These are phyloP conservation scores for Dipodomys merriami DNA, from an alignment of 2,113 vertebrate genomes.

Conservation along the genomic window DNA sequence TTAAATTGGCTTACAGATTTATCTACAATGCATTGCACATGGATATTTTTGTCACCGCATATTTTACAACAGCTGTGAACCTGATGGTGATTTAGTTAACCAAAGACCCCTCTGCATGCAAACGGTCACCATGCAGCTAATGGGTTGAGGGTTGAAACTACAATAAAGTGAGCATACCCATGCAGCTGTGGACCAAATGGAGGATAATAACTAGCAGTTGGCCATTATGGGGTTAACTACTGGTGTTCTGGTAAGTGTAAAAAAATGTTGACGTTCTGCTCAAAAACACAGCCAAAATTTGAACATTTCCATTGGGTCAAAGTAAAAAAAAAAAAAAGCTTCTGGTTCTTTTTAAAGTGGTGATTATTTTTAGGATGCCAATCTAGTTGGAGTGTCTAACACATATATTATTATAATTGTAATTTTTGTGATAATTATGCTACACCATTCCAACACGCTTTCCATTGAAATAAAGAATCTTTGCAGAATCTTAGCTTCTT, in stretches of 20 bases:
- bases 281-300: constrained; percentile 76
- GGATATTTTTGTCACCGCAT: constrained; percentile 82
- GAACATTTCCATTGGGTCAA: constrained; percentile 80
- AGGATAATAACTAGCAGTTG: constrained; percentile 73
- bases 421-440: constrained; percentile 83
- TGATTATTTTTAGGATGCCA: constrained; percentile 81
- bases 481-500: constrained; percentile 63
- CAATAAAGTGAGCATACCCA: constrained; percentile 61
- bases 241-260: constrained; percentile 83
- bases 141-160: constrained; percentile 58
- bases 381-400: constrained; percentile 78
- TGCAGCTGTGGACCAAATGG: constrained; percentile 79
- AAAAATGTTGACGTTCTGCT: constrained; percentile 76
- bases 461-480: constrained; percentile 74
- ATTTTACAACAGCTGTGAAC: constrained; percentile 83
- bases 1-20: constrained; percentile 72
- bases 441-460: constrained; percentile 76
- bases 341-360: constrained; percentile 81
- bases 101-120: constrained; percentile 69
- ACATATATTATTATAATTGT: constrained; percentile 82
- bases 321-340: constrained; percentile 71
- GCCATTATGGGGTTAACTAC: constrained; percentile 83
- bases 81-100: constrained; percentile 78
- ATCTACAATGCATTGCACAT: constrained; percentile 73
- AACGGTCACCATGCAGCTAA: constrained; percentile 75